Evolutionary conservation across 2,797 vertebrate species (phyloP), one percentile per base, ranked within the genome.

Genomic region (Clarias fuscus): DNA sequence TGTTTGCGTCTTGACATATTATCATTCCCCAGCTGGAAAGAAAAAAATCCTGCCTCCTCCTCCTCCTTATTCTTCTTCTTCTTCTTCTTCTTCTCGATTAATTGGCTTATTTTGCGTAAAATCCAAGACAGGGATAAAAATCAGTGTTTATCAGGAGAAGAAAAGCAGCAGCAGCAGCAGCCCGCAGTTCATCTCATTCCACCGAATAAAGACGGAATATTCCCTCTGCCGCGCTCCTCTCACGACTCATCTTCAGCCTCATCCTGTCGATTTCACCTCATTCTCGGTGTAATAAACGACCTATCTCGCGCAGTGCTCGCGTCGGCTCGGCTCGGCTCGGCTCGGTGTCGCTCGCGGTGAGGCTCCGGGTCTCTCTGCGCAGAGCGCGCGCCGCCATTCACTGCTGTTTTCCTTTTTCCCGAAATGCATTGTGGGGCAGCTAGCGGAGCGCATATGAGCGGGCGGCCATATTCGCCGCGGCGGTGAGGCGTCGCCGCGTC

Each of bases 1-100:
- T 99, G 98, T 98, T 99, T 99, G 94, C 98, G 95, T 93, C 97
- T 97, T 95, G 98, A 99, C 98, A 99, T 99, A 97, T 95, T 98
- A 97, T 95, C 97, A 97, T 89, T 93, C 93, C 91, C 90, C 91
- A 88, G 88, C 73, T 33, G 90, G 86, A 33, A 30, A 82, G 65
- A 80, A 89, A 87, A 91, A 88, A 89, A 87, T 88, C 91, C 89
- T 91, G 90, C 92, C 88, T 92, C 93, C 91, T 90, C 89, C 90
- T 85, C 27, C 91, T 90, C 89, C 90, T 85, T 17, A n/a, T 78
- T 18, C 75, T 68, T 4, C 65, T 30, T 0, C 62, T 18, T 61
- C 58, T 20, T 13, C 62, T 11, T 11, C 24, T 3, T 76, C 2
- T 1, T 43, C 40, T 30, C 62, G 40, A 30, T 81, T 90, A 83